Conservation (phyloP, 2,113 vertebrate genomes). For the Uria lomvia region DNA sequence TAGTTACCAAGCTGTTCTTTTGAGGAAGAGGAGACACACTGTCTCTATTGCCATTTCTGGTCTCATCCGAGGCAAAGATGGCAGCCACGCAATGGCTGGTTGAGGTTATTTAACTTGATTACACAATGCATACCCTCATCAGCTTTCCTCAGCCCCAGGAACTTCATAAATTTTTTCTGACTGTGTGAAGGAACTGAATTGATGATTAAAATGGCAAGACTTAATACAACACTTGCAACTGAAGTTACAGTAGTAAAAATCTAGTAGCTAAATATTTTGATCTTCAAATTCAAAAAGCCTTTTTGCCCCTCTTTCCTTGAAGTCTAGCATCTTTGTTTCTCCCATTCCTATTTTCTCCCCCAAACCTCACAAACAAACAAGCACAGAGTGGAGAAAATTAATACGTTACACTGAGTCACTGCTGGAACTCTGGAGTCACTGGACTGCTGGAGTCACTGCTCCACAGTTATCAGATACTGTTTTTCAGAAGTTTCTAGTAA, state of each 20-base stretch:
- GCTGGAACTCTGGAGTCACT: not conserved
- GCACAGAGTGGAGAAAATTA: not conserved
- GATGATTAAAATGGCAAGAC: not conserved
- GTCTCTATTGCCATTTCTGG: not conserved
- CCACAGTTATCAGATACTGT: not conserved
- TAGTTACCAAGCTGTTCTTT: not conserved
- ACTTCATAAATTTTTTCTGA: not conserved
- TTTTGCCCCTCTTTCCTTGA: not conserved
- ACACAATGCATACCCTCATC: not conserved
- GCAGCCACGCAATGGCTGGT: rapidly evolving
- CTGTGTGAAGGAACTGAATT: not conserved
- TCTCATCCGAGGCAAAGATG: not conserved
- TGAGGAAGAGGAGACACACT: not conserved
- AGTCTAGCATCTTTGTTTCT: not conserved
- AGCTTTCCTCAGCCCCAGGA: not conserved
- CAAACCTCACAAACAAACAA: not conserved
- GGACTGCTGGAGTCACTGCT: not conserved
- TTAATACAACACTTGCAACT: not conserved
- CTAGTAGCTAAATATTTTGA: not conserved
- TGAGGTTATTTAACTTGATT: not conserved
- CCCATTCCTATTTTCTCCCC: not conserved
- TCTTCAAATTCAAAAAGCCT: not conserved
- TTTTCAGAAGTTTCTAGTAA: not conserved
- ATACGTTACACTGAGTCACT: not conserved
- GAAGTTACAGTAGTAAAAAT: not conserved